These are phyloP conservation scores for Microctonus aethiopoides DNA, from an alignment of 2,888 invertebrate genomes.

Conservation along the genomic window DNA sequence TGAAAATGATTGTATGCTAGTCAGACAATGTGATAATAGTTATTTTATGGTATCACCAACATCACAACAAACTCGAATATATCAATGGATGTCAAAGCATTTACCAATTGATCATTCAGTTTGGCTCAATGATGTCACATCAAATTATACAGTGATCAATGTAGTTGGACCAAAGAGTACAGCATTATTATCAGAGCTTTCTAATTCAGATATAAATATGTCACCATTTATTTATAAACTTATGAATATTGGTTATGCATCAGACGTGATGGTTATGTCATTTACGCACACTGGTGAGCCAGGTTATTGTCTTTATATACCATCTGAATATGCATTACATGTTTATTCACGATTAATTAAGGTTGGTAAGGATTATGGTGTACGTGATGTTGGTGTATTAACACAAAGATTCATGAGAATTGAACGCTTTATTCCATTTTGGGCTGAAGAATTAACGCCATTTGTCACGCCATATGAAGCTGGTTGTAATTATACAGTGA, in stretches of 20 bases:
- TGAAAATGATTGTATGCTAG: conserved; percentile 80
- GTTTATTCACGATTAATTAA: conserved; percentile 77
- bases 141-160: conserved; percentile 79
- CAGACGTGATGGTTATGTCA: conserved; percentile 77
- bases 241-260: conserved; percentile 76
- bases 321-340: conserved; percentile 80
- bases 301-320: conserved; percentile 77
- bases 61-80: conserved; percentile 79
- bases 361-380: conserved; percentile 76
- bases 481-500: conserved; percentile 73
- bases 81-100: conserved; percentile 74
- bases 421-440: conserved; percentile 79
- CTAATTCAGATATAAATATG: conserved; percentile 73
- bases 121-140: conserved; percentile 76
- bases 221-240: conserved; percentile 75
- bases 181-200: conserved; percentile 74
- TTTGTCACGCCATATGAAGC: conserved; percentile 75
- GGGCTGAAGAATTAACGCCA: conserved; percentile 76
- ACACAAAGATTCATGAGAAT: conserved; percentile 76
- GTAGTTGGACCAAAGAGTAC: conserved; percentile 78
- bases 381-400: conserved; percentile 75
- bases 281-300: conserved; percentile 80
- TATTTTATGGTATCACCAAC: conserved; percentile 85
- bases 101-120: conserved; percentile 73
- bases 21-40: conserved; percentile 73